phyloP scores from a whole-genome alignment of 2,797 vertebrate genomes.

The Euphonia xanthogaster region DNA sequence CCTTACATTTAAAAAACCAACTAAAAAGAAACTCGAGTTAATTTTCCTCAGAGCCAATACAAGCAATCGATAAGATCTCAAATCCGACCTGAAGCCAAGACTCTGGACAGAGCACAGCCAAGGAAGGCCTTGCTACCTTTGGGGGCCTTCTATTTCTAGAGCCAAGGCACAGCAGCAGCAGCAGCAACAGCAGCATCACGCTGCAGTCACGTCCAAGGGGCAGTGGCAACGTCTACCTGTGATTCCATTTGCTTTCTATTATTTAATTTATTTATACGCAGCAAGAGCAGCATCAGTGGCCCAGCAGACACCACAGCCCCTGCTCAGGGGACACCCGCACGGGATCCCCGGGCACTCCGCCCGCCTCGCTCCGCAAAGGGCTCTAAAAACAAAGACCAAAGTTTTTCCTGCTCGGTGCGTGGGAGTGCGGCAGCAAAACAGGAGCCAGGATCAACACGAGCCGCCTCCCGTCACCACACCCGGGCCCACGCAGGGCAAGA shows the following conservation, averaged over 20 bases:
- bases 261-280: background rate
- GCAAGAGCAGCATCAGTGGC: background rate
- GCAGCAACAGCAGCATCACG: background rate
- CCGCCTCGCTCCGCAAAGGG: background rate
- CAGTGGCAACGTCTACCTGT: background rate
- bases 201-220: background rate
- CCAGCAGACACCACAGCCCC: background rate
- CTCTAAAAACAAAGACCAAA: constrained; percentile 18
- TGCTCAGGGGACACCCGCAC: background rate
- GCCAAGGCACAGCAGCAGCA: background rate
- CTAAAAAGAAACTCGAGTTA: background rate
- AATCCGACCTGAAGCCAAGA: background rate
- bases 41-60: background rate
- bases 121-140: background rate
- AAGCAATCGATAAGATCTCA: background rate
- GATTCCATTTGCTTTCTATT: background rate
- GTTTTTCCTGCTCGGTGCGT: constrained; percentile 7
- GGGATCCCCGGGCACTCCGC: background rate
- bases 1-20: background rate
- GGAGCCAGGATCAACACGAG: background rate
- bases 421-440: constrained; percentile 24
- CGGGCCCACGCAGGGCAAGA: background rate
- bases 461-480: constrained; percentile 10
- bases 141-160: background rate
- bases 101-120: background rate